Percentiles rank a stretch among this genome's conserved stretches.
Conservation (phyloP, 2,113 vertebrate genomes). For the Tauraco erythrolophus region DNA sequence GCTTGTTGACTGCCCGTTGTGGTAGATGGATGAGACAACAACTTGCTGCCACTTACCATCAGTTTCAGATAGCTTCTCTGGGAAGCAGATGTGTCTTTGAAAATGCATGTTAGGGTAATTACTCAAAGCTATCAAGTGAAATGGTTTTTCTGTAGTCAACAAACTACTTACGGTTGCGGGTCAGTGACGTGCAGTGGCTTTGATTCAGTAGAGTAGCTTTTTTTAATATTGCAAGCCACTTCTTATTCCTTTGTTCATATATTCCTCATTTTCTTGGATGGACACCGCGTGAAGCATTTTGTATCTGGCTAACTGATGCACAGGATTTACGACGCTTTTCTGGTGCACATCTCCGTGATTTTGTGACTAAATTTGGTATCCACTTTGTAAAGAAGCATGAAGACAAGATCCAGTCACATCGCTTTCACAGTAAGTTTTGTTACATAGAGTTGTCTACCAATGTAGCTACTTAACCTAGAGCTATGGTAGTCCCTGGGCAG, state of each 20-base stretch:
- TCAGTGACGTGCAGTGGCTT: background rate
- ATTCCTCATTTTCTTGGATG: background rate
- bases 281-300: rapidly evolving
- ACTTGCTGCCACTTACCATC: background rate
- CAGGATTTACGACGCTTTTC: background rate
- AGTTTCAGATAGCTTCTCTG: background rate
- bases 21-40: background rate
- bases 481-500: background rate
- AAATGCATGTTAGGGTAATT: background rate
- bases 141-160: background rate
- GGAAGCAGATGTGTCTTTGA: background rate
- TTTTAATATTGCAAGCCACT: background rate
- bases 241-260: rapidly evolving
- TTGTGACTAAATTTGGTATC: background rate
- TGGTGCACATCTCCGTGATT: background rate
- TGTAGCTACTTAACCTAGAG: background rate
- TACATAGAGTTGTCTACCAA: background rate
- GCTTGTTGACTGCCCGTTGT: background rate
- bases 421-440: background rate
- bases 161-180: background rate
- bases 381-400: background rate
- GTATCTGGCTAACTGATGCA: background rate
- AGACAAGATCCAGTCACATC: background rate
- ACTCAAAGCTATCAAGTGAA: background rate
- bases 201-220: background rate